Percentiles rank a stretch among this genome's conserved stretches.
These are phyloP conservation scores for Bos javanicus DNA, from an alignment of 2,113 vertebrate genomes.

Conservation along the genomic window DNA sequence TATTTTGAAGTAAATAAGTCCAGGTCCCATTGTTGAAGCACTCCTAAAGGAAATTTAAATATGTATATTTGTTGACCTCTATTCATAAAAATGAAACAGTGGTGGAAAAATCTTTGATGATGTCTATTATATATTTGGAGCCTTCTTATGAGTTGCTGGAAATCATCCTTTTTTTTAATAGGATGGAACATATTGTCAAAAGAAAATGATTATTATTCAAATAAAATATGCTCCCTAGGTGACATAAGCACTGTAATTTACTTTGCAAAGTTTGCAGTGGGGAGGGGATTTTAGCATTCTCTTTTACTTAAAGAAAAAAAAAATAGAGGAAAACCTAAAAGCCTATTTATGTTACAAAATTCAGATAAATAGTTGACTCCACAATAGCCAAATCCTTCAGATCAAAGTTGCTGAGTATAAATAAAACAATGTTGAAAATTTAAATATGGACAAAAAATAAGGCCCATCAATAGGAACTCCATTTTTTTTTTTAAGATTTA, in stretches of 20 bases:
- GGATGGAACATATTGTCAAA: background rate
- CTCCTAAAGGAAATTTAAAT: background rate
- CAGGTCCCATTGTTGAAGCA: background rate
- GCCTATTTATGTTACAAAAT: background rate
- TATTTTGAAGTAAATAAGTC: background rate
- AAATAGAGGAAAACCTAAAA: background rate
- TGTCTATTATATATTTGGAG: background rate
- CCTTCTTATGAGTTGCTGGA: background rate
- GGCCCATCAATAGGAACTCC: background rate
- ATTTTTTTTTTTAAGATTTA: background rate
- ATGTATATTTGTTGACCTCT: background rate
- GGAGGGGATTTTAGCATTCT: background rate
- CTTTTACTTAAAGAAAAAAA: background rate
- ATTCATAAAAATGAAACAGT: background rate
- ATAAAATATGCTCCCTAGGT: constrained; percentile 25
- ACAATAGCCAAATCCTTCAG: background rate
- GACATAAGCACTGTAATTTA: background rate
- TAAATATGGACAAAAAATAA: background rate
- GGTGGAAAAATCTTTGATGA: background rate
- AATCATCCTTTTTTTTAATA: background rate
- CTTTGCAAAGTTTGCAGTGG: background rate
- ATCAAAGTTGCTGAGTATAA: background rate
- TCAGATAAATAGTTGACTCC: background rate
- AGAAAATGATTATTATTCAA: background rate
- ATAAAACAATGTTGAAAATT: background rate